Evolutionary conservation across 1,140 invertebrate genomes (phyloP), one percentile per base, ranked within the genome.

Genomic region (Chionoecetes opilio): DNA sequence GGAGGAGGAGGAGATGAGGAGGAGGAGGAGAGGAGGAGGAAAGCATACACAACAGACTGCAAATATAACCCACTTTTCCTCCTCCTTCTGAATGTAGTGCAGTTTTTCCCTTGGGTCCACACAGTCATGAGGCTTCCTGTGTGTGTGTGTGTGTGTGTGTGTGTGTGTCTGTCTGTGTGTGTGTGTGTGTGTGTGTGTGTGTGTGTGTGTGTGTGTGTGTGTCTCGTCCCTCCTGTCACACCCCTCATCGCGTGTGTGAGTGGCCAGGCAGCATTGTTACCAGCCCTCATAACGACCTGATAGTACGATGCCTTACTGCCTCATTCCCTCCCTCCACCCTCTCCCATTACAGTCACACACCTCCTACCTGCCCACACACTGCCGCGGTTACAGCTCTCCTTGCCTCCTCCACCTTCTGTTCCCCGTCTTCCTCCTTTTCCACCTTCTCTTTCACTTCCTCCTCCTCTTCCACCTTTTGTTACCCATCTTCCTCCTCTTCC

Each of bases 121-220:
- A 75, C 63, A 75, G 21, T 75, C n/a, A n/a, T 2, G 63, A 26
- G 63, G 63, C 21, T 75, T 75, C 63, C 41, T 46, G 41, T 8
- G 5, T 8, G 5, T 46, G 5, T 46, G 5, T 14, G 14, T 75
- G 0, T n/a, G 26, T 75, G 63, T 75, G 63, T n/a, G n/a, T n/a
- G n/a, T n/a, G n/a, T n/a, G n/a, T n/a, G n/a, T n/a, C n/a, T n/a
- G n/a, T n/a, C n/a, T n/a, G 63, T 75, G 8, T 75, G 63, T 75
- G 63, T 75, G 63, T 75, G 63, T 75, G 63, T 75, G 63, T 75
- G 63, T 75, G 63, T 75, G 63, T 75, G 63, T 75, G n/a, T n/a
- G n/a, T n/a, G n/a, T n/a, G n/a, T n/a, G n/a, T n/a, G n/a, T n/a
- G n/a, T n/a, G n/a, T n/a, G n/a, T n/a, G n/a, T n/a, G n/a, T n/a